Percentiles rank a stretch among this genome's conserved stretches.
These are phyloP conservation scores for Acanthococcus lagerstroemiae DNA, from an alignment of 2,888 invertebrate genomes.

Conservation along the genomic window DNA sequence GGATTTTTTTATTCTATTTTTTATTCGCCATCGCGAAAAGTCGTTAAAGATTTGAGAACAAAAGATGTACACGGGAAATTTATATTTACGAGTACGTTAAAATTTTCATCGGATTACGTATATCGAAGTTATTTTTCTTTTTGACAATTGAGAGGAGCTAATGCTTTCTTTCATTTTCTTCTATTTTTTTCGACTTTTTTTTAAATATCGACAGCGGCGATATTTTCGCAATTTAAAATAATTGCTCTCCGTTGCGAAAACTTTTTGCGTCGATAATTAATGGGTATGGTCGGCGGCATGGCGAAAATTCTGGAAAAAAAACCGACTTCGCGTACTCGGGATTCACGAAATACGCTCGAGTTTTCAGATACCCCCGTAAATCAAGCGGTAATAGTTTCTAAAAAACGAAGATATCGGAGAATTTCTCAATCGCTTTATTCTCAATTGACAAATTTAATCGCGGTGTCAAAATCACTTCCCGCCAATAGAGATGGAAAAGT, in stretches of 20 bases:
- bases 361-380: not conserved
- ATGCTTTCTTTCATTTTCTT: too few species aligned
- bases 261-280: not conserved
- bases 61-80: not conserved
- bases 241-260: not conserved
- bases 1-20: too few species aligned
- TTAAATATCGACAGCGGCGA: too few species aligned
- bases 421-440: not conserved
- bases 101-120: not conserved
- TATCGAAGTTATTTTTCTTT: too few species aligned
- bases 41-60: not conserved
- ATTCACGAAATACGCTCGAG: not conserved
- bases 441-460: constrained; percentile 6
- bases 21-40: too few species aligned
- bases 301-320: not conserved
- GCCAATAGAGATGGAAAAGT: not conserved
- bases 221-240: not conserved
- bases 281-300: not conserved
- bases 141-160: too few species aligned
- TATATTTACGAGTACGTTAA: not conserved
- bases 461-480: constrained; percentile 6
- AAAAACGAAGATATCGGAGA: not conserved
- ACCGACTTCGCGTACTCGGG: not conserved
- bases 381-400: not conserved
- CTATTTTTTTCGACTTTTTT: too few species aligned